A percentile compares a stretch with the other conserved stretches of the same genome.
These are phyloP conservation scores for Acanthurus lineatus DNA, from an alignment of 2,797 vertebrate genomes.

Conservation along the genomic window DNA sequence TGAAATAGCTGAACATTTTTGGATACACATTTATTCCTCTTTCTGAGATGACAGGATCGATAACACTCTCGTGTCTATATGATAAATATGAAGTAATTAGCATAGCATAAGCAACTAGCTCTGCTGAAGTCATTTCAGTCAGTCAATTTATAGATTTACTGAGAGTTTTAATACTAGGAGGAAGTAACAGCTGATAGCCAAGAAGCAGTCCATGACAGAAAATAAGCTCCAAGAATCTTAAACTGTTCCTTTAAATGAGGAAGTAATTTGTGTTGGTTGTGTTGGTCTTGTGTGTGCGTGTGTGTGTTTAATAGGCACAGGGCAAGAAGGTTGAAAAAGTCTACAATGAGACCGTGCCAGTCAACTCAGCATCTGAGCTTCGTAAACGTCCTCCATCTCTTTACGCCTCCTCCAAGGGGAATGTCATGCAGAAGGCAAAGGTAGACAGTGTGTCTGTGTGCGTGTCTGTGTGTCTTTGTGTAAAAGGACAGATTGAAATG, in stretches of 20 bases:
- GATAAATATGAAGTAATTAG: too few species aligned
- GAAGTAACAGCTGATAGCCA: background rate
- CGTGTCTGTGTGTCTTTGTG: background rate
- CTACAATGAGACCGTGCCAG: constrained; percentile 86
- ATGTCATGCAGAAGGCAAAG: constrained; percentile 96
- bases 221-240: background rate
- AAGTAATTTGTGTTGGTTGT: constrained; percentile 6
- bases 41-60: too few species aligned
- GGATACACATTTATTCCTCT: too few species aligned
- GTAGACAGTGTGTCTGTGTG: constrained; percentile 72
- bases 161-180: too few species aligned
- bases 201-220: background rate
- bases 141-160: too few species aligned
- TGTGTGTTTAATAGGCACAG: constrained; percentile 65
- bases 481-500: background rate
- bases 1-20: too few species aligned
- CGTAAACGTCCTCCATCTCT: constrained; percentile 92
- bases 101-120: too few species aligned
- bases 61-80: too few species aligned
- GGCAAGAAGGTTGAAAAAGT: constrained; percentile 79
- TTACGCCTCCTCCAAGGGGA: constrained; percentile 89
- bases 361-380: constrained; percentile 93
- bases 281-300: background rate
- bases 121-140: too few species aligned
- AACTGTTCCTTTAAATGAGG: background rate